Conservation (phyloP, 2,113 vertebrate genomes). For the Rissa tridactyla region DNA sequence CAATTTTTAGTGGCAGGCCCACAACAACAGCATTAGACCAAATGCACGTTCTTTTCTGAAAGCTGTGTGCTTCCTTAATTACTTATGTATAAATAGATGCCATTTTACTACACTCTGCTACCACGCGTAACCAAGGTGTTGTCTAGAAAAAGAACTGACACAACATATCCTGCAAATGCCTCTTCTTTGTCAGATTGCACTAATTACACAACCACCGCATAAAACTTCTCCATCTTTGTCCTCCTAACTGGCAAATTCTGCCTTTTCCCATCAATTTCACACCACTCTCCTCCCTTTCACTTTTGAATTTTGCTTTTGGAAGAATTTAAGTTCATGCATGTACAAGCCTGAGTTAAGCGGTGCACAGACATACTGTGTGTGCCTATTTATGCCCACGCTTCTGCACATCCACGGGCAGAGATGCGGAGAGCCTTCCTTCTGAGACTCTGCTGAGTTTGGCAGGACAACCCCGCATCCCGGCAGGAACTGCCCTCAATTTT, state of each 20-base stretch:
- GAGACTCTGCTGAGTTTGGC: background rate
- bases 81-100: conserved; percentile 35
- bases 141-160: conserved; percentile 39
- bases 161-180: conserved; percentile 12
- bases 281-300: background rate
- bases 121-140: background rate
- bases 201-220: background rate
- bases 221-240: background rate
- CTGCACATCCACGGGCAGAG: background rate
- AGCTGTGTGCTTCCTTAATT: background rate
- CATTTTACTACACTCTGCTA: conserved; percentile 24
- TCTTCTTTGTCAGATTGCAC: background rate
- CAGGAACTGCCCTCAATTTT: background rate
- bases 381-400: background rate
- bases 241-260: background rate
- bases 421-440: background rate
- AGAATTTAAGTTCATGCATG: background rate
- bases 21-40: background rate
- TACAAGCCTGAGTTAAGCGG: background rate
- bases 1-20: background rate
- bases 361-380: background rate
- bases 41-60: background rate
- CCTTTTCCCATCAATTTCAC: background rate
- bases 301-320: background rate
- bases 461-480: background rate